A percentile compares a stretch with the other conserved stretches of the same genome.
Evolutionary conservation across 2,888 invertebrate genomes (phyloP).

Genomic region (Apotomis capreana): DNA sequence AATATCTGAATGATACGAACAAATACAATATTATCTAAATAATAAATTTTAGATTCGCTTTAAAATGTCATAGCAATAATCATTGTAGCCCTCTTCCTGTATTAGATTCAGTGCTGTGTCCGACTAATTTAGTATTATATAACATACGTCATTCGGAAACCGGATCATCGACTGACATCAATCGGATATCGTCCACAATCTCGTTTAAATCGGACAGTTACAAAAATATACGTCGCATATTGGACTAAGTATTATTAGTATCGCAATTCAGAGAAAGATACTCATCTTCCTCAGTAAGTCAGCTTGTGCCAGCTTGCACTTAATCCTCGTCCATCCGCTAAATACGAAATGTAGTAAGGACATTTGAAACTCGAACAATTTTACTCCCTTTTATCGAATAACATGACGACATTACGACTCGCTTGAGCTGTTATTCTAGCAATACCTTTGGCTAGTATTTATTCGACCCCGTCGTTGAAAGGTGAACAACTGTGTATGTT

Average conservation of each 20-base stretch:
- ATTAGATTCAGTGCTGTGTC: no score
- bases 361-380: not conserved
- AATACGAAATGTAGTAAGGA: not conserved
- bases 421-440: conserved; percentile 7
- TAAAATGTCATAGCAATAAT: no score
- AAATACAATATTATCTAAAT: no score
- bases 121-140: no score
- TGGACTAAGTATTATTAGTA: conserved; percentile 21
- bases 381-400: not conserved
- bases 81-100: no score
- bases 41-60: no score
- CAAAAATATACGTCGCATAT: not conserved
- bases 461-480: conserved; percentile 8
- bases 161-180: no score
- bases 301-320: conserved; percentile 11
- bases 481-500: not conserved
- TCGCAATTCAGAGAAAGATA: conserved; percentile 29
- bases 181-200: no score
- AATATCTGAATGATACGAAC: no score
- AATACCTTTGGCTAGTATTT: conserved; percentile 15
- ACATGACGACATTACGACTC: not conserved
- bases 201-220: no score
- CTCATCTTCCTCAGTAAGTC: conserved; percentile 7
- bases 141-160: no score
- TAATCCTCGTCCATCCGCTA: conserved; percentile 10